Base-by-base conservation (phyloP, 1,140 invertebrate genomes). In the Gryllus bimaculatus region DNA sequence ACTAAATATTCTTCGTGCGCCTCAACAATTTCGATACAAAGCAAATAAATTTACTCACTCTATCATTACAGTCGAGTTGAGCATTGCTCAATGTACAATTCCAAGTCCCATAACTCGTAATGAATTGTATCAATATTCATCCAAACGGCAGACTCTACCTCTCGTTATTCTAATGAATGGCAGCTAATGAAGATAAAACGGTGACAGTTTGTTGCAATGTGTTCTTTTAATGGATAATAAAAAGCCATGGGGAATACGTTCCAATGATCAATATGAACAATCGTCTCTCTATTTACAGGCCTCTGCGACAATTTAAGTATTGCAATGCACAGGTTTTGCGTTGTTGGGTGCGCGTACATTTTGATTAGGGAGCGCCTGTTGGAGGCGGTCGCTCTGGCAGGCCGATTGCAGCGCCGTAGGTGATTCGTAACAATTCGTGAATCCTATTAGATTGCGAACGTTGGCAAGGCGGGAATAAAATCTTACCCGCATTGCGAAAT, bases 51-150 rank as follows among this genome's bases (percentile, higher is more conserved):
- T 66, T 66, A 66, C 10, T 18, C 10, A 18, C 54, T 10, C 54
- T 66, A 7, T 66, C 54, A 66, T 66, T 66, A 66, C 54, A 18
- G 54, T 18, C 54, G 54, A 66, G 54, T 66, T 66, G 18, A 10
- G 18, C 54, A 66, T 66, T 66, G 54, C 18, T 10, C 54, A 66
- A 66, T 66, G 54, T 66, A 66, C 54, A 66, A 18, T 66, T 66
- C 54, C 54, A 66, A 66, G 54, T 66, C 54, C 54, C 54, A 66
- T 66, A 66, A 66, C 18, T 66, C 54, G 10, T 18, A 66, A 66
- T 66, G 54, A 66, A 66, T 66, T 66, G 54, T 66, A 66, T 66
- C 54, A 66, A 66, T 66, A 66, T 66, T 66, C 54, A 66, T 66
- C 54, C 54, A 66, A 66, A 66, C 54, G 54, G 54, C 54, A 7